phyloP scores from a whole-genome alignment of 2,888 invertebrate genomes.

The Cerceris rybyensis region DNA sequence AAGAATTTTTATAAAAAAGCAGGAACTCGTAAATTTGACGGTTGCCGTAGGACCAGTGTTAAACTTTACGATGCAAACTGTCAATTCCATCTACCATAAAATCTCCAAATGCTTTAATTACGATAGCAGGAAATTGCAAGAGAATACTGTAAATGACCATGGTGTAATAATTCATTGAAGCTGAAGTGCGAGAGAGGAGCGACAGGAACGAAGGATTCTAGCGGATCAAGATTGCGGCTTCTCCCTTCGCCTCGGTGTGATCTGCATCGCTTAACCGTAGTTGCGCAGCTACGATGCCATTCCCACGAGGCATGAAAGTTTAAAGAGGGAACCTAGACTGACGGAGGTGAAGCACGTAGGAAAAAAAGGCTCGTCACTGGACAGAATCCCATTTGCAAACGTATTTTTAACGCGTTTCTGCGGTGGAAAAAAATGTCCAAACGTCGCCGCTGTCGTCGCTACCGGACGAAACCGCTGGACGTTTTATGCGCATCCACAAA shows the following conservation, averaged over 20 bases:
- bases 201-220: constrained; percentile 55
- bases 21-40: too few relatives aligned
- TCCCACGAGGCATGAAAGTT: constrained; percentile 71
- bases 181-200: constrained; percentile 39
- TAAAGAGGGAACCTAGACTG: constrained; percentile 59
- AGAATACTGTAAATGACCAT: constrained; percentile 33
- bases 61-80: too few relatives aligned
- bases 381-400: constrained; percentile 64
- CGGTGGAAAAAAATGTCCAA: constrained; percentile 49
- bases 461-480: not conserved
- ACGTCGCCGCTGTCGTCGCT: constrained; percentile 17
- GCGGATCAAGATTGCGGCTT: constrained; percentile 61
- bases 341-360: constrained; percentile 39
- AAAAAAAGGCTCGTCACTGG: constrained; percentile 48
- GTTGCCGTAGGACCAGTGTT: too few relatives aligned
- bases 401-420: constrained; percentile 67
- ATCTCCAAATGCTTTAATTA: too few relatives aligned
- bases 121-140: constrained; percentile 37
- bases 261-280: constrained; percentile 66
- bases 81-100: too few relatives aligned
- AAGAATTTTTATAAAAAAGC: too few relatives aligned
- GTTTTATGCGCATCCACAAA: too few relatives aligned
- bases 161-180: constrained; percentile 50
- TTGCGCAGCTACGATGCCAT: constrained; percentile 59
- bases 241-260: constrained; percentile 56